Conservation (phyloP, 2,888 invertebrate genomes). For the Zootermopsis nevadensis region DNA sequence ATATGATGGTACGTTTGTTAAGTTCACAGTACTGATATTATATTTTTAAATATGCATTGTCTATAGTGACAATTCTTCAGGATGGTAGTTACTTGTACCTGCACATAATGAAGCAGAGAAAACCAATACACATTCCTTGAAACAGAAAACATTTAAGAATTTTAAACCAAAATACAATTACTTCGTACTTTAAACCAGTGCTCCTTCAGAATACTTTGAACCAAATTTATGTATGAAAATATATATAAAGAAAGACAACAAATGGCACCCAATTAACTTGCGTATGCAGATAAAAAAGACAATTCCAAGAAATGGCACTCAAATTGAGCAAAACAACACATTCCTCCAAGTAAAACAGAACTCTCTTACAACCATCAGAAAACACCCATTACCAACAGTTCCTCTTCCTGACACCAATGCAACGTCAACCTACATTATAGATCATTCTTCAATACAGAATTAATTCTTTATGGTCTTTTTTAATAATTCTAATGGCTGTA, state of each 20-base stretch:
- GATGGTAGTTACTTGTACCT: not conserved
- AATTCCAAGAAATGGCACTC: conserved; percentile 40
- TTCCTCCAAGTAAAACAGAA: not conserved
- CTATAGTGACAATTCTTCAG: not conserved
- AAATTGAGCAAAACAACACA: conserved; percentile 41
- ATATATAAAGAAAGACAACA: too few relatives aligned
- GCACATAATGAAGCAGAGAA: not conserved
- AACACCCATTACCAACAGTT: not conserved
- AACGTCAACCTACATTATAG: not conserved
- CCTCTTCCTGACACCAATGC: not conserved
- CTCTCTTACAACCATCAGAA: conserved; percentile 14
- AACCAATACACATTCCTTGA: not conserved
- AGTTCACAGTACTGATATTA: too few relatives aligned
- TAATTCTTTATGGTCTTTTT: not conserved
- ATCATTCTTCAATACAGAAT: not conserved
- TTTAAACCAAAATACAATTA: not conserved
- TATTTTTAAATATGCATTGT: too few relatives aligned
- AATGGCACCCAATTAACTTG: too few relatives aligned
- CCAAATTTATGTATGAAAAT: not conserved
- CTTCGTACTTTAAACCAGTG: not conserved
- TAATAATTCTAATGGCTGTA: not conserved
- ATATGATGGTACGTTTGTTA: too few relatives aligned
- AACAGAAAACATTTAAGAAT: not conserved
- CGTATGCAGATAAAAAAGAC: not conserved
- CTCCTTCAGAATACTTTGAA: not conserved